Evolutionary conservation across 2,797 vertebrate genomes (phyloP).

Genomic region (Argyrosomus regius): DNA sequence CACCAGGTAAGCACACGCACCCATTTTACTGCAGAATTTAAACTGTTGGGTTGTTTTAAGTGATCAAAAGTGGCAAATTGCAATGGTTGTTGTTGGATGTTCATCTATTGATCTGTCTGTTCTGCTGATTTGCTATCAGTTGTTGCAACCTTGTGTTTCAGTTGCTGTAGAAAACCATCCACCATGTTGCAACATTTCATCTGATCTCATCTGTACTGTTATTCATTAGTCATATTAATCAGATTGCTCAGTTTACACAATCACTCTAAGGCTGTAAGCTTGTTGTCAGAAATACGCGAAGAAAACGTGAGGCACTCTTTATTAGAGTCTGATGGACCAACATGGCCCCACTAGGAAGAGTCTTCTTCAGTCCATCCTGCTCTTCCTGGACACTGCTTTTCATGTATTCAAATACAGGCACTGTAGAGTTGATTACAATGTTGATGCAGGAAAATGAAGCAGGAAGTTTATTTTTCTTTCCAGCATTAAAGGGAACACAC

Average conservation of each 20-base stretch:
- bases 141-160: neutral
- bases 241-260: neutral
- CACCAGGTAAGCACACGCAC: conserved; percentile 60
- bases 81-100: neutral
- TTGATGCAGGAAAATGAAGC: conserved; percentile 12
- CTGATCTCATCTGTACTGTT: neutral
- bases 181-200: neutral
- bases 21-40: too few species aligned
- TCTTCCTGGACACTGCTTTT: neutral
- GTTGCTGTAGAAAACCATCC: neutral
- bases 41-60: neutral
- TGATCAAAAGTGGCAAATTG: neutral
- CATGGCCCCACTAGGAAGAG: neutral
- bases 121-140: neutral
- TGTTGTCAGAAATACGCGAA: neutral
- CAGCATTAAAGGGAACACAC: neutral
- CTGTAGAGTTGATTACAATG: neutral
- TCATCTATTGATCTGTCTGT: neutral
- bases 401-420: neutral
- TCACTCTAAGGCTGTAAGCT: neutral
- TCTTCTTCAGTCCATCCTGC: neutral
- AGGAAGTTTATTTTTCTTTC: conserved; percentile 41
- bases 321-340: too few species aligned
- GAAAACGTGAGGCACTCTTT: too few species aligned
- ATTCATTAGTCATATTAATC: neutral